Evolutionary conservation across 2,888 invertebrate species (phyloP), one percentile per base, ranked within the genome.

Genomic region (Oxystoma pomonae): DNA sequence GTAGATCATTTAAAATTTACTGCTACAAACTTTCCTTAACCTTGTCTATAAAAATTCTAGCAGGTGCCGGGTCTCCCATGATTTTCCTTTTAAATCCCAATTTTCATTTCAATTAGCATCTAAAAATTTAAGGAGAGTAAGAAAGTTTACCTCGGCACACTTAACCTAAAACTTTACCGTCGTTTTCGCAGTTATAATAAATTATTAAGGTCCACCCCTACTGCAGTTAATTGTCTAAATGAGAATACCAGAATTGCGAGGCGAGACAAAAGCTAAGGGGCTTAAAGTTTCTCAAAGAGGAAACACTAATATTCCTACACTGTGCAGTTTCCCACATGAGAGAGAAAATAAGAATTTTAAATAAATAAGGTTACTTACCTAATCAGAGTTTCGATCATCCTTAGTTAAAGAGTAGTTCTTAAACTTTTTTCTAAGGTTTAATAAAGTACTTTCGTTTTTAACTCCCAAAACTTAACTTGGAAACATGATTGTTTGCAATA

Each of bases 151-250:
- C 12, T 35, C 35, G 3, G 35, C 35, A 35, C 35, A 35, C 35
- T 35, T 35, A 35, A 35, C 35, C 35, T 35, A 35, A 35, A 35
- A 35, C 35, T 35, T 35, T 35, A 35, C 35, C 35, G 35, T 35
- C 35, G 35, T 35, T 35, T 35, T 35, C 5, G 35, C 35, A 35
- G 35, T 35, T 35, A 35, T 7, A 35, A 35, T 35, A 35, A 35
- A 35, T 35, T 35, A 55, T 22, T 58, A 55, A 21, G 56, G 35
- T 55, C 55, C 60, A 58, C 60, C 60, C 58, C 60, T 58, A 64
- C 55, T 64, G 64, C 64, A 64, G 64, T 60, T 64, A 64, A 64
- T 64, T 64, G 64, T 58, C 64, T 63, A 60, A 63, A 57, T 63
- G 63, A 49, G 63, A 53, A 60, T 3, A 7, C 35, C 35, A 35